Conservation (phyloP, 2,888 invertebrate species). For the Drosophila testacea region DNA sequence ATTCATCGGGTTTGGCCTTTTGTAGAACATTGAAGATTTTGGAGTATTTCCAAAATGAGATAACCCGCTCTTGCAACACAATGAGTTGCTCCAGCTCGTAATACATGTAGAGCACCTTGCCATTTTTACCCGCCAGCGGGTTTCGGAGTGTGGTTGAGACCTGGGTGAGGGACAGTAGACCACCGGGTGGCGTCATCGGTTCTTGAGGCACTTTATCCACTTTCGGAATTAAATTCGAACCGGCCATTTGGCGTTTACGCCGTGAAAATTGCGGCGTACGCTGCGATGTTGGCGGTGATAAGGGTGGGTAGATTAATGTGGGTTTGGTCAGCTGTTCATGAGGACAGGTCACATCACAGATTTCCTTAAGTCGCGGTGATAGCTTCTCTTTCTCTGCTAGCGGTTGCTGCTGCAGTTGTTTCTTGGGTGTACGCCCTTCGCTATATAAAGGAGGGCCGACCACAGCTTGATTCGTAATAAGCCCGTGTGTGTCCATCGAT, state of each 20-base stretch:
- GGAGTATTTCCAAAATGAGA: constrained; percentile 84
- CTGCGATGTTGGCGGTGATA: constrained; percentile 26
- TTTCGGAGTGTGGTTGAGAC: constrained; percentile 66
- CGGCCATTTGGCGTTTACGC: constrained; percentile 42
- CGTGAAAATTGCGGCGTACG: constrained; percentile 43
- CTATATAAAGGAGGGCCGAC: constrained; percentile 41
- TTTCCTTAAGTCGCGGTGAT: constrained; percentile 6
- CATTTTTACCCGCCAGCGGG: constrained; percentile 80
- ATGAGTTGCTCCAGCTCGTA: constrained; percentile 83
- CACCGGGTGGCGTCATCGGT: constrained; percentile 35
- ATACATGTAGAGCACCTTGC: constrained; percentile 80
- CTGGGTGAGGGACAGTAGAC: constrained; percentile 64
- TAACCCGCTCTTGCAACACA: constrained; percentile 79
- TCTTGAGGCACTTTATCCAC: not conserved
- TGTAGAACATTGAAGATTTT: constrained; percentile 79
- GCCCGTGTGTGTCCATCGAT: constrained; percentile 29
- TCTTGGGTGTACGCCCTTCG: constrained; percentile 14
- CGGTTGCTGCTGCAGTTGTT: not conserved
- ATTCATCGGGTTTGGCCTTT: constrained; percentile 3
- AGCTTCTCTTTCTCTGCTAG: not conserved
- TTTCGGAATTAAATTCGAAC: not conserved
- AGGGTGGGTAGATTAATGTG: constrained; percentile 43
- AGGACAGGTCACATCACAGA: constrained; percentile 11
- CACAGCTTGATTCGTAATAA: constrained; percentile 6
- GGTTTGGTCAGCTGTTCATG: constrained; percentile 29